These are phyloP conservation scores for Adineta ricciae DNA, from an alignment of 2,888 invertebrate genomes.

Conservation along the genomic window DNA sequence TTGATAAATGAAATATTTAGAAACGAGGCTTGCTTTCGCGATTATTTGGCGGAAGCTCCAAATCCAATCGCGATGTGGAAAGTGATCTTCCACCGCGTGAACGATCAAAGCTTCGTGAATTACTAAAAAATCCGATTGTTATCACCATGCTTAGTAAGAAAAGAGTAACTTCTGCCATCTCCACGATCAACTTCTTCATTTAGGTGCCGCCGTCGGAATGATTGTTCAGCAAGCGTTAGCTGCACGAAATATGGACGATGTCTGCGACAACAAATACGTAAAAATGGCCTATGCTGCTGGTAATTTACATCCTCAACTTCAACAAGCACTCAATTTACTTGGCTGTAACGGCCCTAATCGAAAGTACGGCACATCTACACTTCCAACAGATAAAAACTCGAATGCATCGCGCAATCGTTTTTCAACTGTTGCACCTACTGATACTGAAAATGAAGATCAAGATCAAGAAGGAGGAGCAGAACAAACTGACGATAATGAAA, in stretches of 20 bases:
- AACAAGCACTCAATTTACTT: not conserved
- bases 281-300: not conserved
- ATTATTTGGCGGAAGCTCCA: not conserved
- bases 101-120: not conserved
- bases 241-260: constrained; percentile 2
- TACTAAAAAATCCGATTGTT: constrained; percentile 8
- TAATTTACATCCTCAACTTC: not conserved
- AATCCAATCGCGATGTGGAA: not conserved
- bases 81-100: not conserved
- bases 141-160: not conserved
- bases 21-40: not conserved
- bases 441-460: too few species aligned
- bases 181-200: too few species aligned
- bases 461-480: not conserved
- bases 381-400: not conserved
- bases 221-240: not conserved
- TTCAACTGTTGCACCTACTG: too few species aligned
- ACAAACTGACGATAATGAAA: not conserved
- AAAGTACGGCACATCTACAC: not conserved
- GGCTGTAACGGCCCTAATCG: not conserved
- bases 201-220: constrained; percentile 7
- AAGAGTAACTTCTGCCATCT: not conserved
- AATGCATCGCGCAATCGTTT: too few species aligned
- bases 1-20: not conserved
- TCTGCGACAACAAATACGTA: not conserved